These are phyloP conservation scores for Ctenopoma multispine DNA, from an alignment of 2,797 vertebrate genomes.

Conservation along the genomic window DNA sequence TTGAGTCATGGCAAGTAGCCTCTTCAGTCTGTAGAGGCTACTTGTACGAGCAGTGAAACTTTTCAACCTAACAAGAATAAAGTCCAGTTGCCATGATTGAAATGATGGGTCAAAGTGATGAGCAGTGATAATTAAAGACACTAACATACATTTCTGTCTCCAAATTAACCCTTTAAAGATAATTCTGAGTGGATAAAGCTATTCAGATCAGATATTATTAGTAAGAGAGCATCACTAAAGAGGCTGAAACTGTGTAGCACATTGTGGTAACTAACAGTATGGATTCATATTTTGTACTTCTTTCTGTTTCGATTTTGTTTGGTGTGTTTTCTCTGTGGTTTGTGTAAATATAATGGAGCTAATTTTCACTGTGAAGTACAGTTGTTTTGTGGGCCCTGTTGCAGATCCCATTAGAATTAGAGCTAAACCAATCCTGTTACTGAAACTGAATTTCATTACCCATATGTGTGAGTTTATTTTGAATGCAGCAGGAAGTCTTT, in stretches of 20 bases:
- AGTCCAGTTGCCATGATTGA: not conserved
- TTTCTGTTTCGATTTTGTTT: slow-evolving; percentile 42
- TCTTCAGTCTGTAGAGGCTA: no score
- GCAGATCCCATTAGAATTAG: slow-evolving; percentile 52
- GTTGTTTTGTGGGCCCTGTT: slow-evolving; percentile 63
- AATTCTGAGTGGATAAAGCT: slow-evolving; percentile 30
- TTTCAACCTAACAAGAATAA: no score
- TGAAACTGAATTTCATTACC: slow-evolving; percentile 42
- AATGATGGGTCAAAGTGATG: slow-evolving; percentile 23
- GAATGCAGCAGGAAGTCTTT: slow-evolving; percentile 22
- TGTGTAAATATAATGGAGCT: slow-evolving; percentile 58
- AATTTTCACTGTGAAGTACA: slow-evolving; percentile 65
- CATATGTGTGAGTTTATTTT: slow-evolving; percentile 42
- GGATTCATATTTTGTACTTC: slow-evolving; percentile 54
- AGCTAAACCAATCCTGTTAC: slow-evolving; percentile 37
- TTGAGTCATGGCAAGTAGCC: no score
- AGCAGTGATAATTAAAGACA: slow-evolving; percentile 29
- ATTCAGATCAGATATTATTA: slow-evolving; percentile 17
- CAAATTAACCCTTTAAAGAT: slow-evolving; percentile 59
- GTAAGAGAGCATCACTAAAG: slow-evolving; percentile 29
- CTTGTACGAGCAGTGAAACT: no score
- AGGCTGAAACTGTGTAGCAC: slow-evolving; percentile 43
- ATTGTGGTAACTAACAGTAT: slow-evolving; percentile 11
- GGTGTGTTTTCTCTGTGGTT: slow-evolving; percentile 57
- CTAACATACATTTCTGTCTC: slow-evolving; percentile 37